Conservation (phyloP, 2,797 vertebrate genomes). For the Poeciliopsis infans region DNA sequence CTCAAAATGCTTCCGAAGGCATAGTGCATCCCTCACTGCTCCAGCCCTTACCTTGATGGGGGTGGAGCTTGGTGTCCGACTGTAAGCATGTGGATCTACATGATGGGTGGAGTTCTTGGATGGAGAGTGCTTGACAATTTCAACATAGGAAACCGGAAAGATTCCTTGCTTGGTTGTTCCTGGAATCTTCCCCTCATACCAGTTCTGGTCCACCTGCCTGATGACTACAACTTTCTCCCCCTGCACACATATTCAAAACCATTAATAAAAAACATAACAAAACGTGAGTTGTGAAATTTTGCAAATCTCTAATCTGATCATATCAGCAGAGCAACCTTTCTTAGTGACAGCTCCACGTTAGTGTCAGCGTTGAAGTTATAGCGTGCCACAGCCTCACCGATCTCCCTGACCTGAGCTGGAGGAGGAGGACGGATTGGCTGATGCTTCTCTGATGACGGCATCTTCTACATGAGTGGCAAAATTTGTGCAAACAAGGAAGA, state of each 20-base stretch:
- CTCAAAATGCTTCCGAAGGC: not conserved
- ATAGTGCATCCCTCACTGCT: not conserved
- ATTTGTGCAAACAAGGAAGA: slow-evolving; percentile 3
- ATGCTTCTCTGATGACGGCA: slow-evolving; percentile 88
- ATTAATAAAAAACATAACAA: not conserved
- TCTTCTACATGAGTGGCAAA: slow-evolving; percentile 80
- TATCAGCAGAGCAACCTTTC: slow-evolving; percentile 85
- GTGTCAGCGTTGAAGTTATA: slow-evolving; percentile 99
- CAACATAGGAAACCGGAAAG: slow-evolving; percentile 96
- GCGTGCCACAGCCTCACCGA: slow-evolving; percentile 94
- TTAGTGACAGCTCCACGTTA: slow-evolving; percentile 94
- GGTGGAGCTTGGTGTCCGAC: slow-evolving; percentile 85
- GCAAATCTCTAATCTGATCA: not conserved
- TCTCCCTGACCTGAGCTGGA: slow-evolving; percentile 91
- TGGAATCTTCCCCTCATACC: slow-evolving; percentile 97
- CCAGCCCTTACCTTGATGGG: slow-evolving; percentile 91
- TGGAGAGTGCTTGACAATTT: slow-evolving; percentile 88
- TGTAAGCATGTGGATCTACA: slow-evolving; percentile 85
- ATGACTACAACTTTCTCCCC: slow-evolving; percentile 93
- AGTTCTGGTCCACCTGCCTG: slow-evolving; percentile 96
- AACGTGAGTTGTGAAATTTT: not conserved
- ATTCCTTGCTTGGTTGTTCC: slow-evolving; percentile 95
- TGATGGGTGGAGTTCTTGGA: slow-evolving; percentile 86
- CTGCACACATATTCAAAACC: slow-evolving; percentile 65
- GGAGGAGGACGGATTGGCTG: slow-evolving; percentile 95